Conservation (phyloP, 2,797 vertebrate genomes). For the Glossophaga mutica region DNA sequence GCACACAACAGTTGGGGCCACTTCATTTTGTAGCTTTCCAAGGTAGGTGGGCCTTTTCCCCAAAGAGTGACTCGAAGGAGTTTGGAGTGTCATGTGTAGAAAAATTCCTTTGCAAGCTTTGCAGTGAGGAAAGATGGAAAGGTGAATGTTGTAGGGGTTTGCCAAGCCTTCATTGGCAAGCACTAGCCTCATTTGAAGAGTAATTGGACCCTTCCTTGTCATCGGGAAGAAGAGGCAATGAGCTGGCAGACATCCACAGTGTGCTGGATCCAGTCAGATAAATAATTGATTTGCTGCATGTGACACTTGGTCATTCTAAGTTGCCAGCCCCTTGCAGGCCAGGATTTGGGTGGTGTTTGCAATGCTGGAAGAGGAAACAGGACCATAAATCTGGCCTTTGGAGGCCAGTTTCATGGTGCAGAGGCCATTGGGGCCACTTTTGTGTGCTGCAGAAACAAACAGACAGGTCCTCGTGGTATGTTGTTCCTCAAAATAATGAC, state of each 20-base stretch:
- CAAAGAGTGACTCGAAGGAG: neutral
- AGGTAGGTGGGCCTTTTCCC: neutral
- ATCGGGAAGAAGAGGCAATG: conserved; percentile 25
- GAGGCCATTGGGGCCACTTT: conserved; percentile 55
- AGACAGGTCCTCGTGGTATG: conserved; percentile 16
- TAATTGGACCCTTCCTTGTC: neutral
- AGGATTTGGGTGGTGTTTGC: conserved; percentile 53
- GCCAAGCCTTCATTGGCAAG: neutral
- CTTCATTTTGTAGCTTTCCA: neutral
- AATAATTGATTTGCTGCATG: conserved; percentile 57
- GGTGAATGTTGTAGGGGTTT: neutral
- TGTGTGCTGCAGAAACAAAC: conserved; percentile 63
- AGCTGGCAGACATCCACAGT: conserved; percentile 61
- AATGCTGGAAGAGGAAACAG: conserved; percentile 58
- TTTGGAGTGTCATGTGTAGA: neutral
- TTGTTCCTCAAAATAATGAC: conserved; percentile 67
- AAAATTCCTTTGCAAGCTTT: neutral
- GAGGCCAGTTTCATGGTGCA: conserved; percentile 27
- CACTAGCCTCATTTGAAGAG: neutral
- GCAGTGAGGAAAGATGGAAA: neutral
- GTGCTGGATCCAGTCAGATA: conserved; percentile 47
- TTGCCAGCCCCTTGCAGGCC: conserved; percentile 52
- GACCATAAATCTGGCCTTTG: conserved; percentile 67
- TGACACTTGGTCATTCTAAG: conserved; percentile 70
- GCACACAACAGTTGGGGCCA: neutral